phyloP scores from a whole-genome alignment of 2,888 invertebrate species.

The Petrolisthes cinctipes region DNA sequence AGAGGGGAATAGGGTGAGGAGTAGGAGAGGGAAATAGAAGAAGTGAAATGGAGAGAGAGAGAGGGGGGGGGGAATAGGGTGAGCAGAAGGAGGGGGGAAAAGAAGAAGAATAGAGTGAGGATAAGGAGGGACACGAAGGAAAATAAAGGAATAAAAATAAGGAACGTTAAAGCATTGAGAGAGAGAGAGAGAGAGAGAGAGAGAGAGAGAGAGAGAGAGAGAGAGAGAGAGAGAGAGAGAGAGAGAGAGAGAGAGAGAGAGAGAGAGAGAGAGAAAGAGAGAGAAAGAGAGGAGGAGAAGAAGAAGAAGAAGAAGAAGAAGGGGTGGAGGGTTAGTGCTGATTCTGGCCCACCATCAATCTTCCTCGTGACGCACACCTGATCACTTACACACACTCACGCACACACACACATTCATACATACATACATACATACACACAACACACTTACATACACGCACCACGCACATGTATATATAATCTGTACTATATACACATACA shows the following conservation, averaged over 20 bases:
- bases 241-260: not conserved
- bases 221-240: not conserved
- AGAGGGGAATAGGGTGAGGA: not conserved
- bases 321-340: not conserved
- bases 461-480: not conserved
- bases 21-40: not conserved
- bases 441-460: not conserved
- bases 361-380: slow-evolving; percentile 5
- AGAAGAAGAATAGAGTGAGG: not conserved
- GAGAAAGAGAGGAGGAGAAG: not conserved
- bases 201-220: not conserved
- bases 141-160: not conserved
- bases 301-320: not conserved
- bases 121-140: not conserved
- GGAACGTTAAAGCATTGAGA: not conserved
- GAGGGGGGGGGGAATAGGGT: not conserved
- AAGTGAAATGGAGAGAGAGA: not conserved
- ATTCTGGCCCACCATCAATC: slow-evolving; percentile 14
- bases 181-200: not conserved
- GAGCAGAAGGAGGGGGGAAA: not conserved
- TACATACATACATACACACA: not conserved
- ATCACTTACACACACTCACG: not conserved
- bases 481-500: not conserved
- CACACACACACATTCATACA: not conserved
- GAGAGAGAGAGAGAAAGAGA: not conserved